Evolutionary conservation across 2,797 vertebrate species (phyloP), one percentile per base, ranked within the genome.

Genomic region (Sebastes nivosus): DNA sequence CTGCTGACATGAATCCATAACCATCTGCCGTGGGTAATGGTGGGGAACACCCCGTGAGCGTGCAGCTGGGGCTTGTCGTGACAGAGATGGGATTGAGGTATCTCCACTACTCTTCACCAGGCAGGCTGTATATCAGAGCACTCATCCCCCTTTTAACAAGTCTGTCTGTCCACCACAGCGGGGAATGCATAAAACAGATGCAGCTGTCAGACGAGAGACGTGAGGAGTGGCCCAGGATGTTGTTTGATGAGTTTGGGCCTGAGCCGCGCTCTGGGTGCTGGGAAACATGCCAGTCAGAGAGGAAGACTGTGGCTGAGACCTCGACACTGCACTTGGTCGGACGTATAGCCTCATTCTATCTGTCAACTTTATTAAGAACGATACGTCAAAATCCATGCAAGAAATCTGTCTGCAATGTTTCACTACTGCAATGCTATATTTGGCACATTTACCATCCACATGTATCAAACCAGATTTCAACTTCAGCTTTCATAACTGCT

Each of bases 171-270:
- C 78, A 80, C 80, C 80, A 52, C 78, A 81, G 80, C 20, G 12
- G 86, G 80, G 84, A 90, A 94, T 90, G 90, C 76, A 86, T 84
- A 90, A 93, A 94, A 89, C 94, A 95, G 93, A 94, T 88, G 86
- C 83, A 91, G 88, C 88, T 89, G 88, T 89, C 88, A 83, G 65
- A 82, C 55, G 38, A 83, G 79, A 85, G 80, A 66, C 46, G 80
- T 46, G 82, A 89, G 82, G 83, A 87, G 84, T 63, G 81, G 80
- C 55, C 55, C 54, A 16, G 77, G 87, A 80, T 81, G 86, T 50
- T 71, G 84, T 89, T 78, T 82, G 89, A 90, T 86, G 71, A 84
- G 87, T 84, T 71, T 84, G 84, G 77, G 64, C 52, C 68, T 57
- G 75, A 84, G 77, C 69, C 9, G 7, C 1, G 54, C 64, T 68